Conservation (phyloP, 2,113 vertebrate genomes). For the Serranochromis macrocephalus region DNA sequence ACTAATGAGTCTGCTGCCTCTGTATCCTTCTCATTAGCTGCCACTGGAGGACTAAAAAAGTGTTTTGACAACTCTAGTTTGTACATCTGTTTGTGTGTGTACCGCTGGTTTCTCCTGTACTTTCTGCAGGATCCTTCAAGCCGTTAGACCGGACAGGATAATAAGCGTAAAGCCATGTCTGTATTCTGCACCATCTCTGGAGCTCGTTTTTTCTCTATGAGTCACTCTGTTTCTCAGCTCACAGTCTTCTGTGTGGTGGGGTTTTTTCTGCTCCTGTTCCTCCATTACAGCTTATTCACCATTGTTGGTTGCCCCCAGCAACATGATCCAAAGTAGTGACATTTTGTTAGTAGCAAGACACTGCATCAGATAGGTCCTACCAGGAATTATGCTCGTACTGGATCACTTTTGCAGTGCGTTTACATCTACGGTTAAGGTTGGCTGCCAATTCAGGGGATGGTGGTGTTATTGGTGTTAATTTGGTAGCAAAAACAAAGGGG, state of each 20-base stretch:
- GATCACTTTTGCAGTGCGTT: not conserved
- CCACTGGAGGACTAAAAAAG: not conserved
- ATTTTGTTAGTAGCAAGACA: slow-evolving; percentile 18
- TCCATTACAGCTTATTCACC: slow-evolving; percentile 1
- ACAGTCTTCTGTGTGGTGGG: not conserved
- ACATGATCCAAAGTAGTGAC: slow-evolving; percentile 22
- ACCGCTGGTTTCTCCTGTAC: not conserved
- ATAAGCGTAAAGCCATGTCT: not conserved
- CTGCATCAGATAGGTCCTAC: not conserved
- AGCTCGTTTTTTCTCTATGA: not conserved
- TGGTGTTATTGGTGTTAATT: not conserved
- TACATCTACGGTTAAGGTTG: not conserved
- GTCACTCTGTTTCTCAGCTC: not conserved
- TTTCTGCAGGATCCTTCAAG: not conserved
- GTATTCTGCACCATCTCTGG: not conserved
- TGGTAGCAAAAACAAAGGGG: not conserved
- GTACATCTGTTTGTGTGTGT: not conserved
- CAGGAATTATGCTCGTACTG: not conserved
- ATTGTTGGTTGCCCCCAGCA: slow-evolving; percentile 29
- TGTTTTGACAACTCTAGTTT: slow-evolving; percentile 33
- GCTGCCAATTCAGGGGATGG: not conserved
- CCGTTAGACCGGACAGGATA: not conserved
- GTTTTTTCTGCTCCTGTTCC: not conserved
- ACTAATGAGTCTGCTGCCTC: slow-evolving; percentile 29
- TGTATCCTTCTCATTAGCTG: slow-evolving; percentile 43